A percentile compares a stretch with the other conserved stretches of the same genome.
Evolutionary conservation across 2,113 vertebrate genomes (phyloP).

Genomic region (Leptocoma aspasia): DNA sequence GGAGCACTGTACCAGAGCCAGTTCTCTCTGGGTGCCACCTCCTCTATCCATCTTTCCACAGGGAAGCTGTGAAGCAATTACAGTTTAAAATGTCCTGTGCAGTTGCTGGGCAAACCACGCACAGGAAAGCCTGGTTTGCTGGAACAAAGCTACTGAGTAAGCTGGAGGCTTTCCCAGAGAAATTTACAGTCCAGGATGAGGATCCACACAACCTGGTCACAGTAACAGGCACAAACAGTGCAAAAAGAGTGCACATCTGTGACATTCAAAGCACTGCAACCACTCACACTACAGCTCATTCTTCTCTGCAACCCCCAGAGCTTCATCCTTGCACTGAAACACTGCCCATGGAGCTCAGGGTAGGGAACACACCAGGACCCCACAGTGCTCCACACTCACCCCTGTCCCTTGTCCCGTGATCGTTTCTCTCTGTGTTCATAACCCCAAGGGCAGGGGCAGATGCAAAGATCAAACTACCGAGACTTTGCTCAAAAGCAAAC

Average conservation of each 20-base stretch:
- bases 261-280: background rate
- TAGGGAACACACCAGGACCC: background rate
- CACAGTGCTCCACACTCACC: background rate
- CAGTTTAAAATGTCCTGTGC: background rate
- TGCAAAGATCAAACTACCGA: background rate
- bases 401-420: background rate
- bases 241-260: background rate
- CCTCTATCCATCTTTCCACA: background rate
- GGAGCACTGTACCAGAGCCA: background rate
- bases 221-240: background rate
- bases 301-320: background rate
- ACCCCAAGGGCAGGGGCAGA: background rate
- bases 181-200: background rate
- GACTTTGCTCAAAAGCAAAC: constrained; percentile 40
- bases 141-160: background rate
- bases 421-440: background rate
- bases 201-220: background rate
- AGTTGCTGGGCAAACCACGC: background rate
- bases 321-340: background rate
- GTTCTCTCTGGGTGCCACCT: background rate
- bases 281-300: background rate
- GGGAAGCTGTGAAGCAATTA: background rate
- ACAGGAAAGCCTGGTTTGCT: background rate
- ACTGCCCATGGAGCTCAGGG: background rate
- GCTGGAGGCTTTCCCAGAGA: background rate